phyloP scores from a whole-genome alignment of 2,888 invertebrate genomes.

The Mythimna impura region DNA sequence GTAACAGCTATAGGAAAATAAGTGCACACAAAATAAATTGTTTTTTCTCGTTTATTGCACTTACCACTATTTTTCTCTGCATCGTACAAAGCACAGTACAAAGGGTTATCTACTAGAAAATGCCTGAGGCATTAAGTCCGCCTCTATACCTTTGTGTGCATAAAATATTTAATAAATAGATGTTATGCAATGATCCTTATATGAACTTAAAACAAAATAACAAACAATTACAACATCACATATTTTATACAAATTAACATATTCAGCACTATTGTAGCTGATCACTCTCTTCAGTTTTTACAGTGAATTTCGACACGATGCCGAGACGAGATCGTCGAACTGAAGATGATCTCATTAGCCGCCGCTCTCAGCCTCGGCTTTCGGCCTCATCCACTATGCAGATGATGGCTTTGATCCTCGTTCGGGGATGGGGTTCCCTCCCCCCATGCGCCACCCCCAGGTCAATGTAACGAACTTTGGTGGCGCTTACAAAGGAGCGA shows the following conservation, averaged over 20 bases:
- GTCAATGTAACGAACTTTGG: conserved; percentile 66
- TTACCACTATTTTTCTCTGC: too few species aligned
- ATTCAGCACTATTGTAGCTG: conserved; percentile 17
- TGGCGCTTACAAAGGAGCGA: conserved; percentile 48
- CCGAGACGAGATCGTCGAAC: conserved; percentile 64
- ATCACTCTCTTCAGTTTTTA: conserved; percentile 14
- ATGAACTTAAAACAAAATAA: not conserved
- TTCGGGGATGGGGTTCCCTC: conserved; percentile 1
- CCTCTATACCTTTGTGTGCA: too few species aligned
- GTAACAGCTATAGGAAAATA: too few species aligned
- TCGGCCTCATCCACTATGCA: conserved; percentile 72
- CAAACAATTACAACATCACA: not conserved
- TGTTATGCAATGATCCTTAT: not conserved
- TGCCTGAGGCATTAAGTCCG: too few species aligned
- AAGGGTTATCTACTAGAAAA: too few species aligned
- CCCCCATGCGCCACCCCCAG: conserved; percentile 14
- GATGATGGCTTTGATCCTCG: conserved; percentile 68
- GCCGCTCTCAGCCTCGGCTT: conserved; percentile 46
- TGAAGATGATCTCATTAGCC: conserved; percentile 67
- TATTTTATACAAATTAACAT: conserved; percentile 32
- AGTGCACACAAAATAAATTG: too few species aligned
- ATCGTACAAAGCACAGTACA: too few species aligned
- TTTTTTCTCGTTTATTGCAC: too few species aligned
- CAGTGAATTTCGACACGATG: conserved; percentile 21
- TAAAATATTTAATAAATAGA: too few species aligned